Evolutionary conservation across 2,888 invertebrate genomes (phyloP), one percentile per base, ranked within the genome.

Genomic region (Drosophila fulvimacula): DNA sequence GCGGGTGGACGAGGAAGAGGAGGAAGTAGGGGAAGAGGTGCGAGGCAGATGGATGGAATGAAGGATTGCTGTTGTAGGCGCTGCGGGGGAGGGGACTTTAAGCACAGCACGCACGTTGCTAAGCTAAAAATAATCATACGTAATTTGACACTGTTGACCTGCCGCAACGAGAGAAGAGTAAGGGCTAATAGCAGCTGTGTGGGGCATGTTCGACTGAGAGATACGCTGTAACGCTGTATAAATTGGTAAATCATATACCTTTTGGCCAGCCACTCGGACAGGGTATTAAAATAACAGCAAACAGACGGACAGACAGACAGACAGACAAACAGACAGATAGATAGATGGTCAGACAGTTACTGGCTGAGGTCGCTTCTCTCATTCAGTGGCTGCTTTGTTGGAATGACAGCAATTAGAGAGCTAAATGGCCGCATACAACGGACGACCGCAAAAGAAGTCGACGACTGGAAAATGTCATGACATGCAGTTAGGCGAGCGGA

Each of bases 71-170:
- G 17, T 10, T n/a, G 13, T n/a, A n/a, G 32, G 39, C 17, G 15
- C n/a, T n/a, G 21, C 1, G 42, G 21, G 13, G 36, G 36, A 13
- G 15, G 36, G 32, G 17, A 19, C 5, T 19, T 30, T 30, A 42
- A 51, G 44, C 11, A 51, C 36, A 49, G 32, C 69, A 74, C 69
- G 58, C 61, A 62, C 56, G 32, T 62, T 63, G 62, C 39, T 64
- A 61, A 69, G 67, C 36, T 62, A 67, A 68, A 86, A 86, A 79
- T 86, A 83, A 86, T 86, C 68, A 69, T 71, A 79, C 79, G 84
- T 81, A 81, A 83, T 83, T 84, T 71, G 75, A 84, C 82, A 83
- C 88, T 71, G 70, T 79, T 87, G 85, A 83, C 87, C 83, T 87
- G 88, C 85, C 77, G 48, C 88, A 83, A 87, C 48, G 56, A 62